phyloP scores from a whole-genome alignment of 2,113 vertebrate species.

The Amazona guildingii region DNA sequence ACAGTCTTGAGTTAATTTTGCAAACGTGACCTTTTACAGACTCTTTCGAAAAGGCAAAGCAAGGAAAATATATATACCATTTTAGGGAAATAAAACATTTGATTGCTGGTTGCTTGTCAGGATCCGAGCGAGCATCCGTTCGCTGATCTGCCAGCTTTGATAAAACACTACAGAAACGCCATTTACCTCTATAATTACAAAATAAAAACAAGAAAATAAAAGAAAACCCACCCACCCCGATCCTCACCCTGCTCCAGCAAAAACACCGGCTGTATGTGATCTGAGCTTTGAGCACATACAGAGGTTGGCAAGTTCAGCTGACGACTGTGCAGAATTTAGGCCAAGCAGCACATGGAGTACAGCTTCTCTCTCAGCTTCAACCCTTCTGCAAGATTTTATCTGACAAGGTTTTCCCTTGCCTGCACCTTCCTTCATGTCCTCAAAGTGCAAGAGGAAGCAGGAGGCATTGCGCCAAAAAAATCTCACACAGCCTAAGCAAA shows the following conservation, averaged over 20 bases:
- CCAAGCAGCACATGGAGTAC: background rate
- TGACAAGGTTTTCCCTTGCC: background rate
- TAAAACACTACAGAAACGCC: background rate
- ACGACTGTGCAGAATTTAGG: background rate
- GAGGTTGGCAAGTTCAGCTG: background rate
- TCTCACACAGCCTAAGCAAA: background rate
- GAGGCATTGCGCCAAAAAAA: background rate
- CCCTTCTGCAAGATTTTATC: background rate
- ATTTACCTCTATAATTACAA: background rate
- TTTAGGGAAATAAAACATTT: background rate
- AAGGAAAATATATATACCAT: background rate
- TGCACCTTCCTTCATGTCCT: background rate
- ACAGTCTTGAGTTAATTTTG: background rate
- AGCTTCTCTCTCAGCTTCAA: background rate
- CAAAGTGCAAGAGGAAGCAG: background rate
- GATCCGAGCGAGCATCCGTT: background rate
- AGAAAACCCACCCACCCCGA: fast-evolving
- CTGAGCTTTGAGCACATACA: background rate
- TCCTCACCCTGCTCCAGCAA: background rate
- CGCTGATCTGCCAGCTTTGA: background rate
- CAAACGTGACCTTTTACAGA: background rate
- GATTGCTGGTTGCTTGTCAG: background rate
- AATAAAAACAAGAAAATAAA: fast-evolving
- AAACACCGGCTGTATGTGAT: fast-evolving
- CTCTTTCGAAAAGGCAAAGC: background rate